Base-by-base conservation (phyloP, 2,888 invertebrate species). In the Archips xylosteana region DNA sequence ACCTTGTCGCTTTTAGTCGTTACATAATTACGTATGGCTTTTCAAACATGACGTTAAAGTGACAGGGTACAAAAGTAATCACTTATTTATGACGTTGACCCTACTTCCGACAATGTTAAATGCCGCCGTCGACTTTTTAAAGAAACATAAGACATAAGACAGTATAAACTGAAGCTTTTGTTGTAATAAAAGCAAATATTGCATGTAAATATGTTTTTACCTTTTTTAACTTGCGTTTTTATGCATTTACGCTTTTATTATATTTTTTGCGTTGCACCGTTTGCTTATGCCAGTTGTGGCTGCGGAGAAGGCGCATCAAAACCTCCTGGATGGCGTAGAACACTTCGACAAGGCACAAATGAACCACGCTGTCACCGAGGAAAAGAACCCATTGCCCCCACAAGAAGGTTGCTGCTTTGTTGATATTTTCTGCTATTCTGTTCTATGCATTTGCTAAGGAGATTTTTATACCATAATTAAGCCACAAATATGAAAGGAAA, bases 361-460 rank as follows among this genome's bases (percentile, higher is more conserved):
- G 96, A 96, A 96, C 86, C 97, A 96, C 86, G 95, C 96, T 2
- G 95, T 95, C 75, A 97, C 97, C 9, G 94, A 96, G 81, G 97
- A 97, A 92, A 97, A 97, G 94, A 96, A 96, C 82, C 92, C 96
- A 63, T 95, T 97, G 84, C 97, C 97, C 71, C 96, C 96, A 79
- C 95, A 96, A 83, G 96, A 97, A 96, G 96, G 96, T 96, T 86
- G 76, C 74, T 75, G 75, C 77, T 80, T 78, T 82, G 75, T 80
- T 77, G 77, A 74, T 72, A 66, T 49, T 67, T 68, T 49, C 57
- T 47, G 51, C 34, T 59, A 10, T 32, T 12, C 4, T 12, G 3
- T 54, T 57, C 39, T 51, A 15, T 64, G 34, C 42, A 36, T 49
- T 13, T 42, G 23, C 32, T 23, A 4, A 23, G 42, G 8, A 4